Evolutionary conservation across 2,113 vertebrate genomes (phyloP), one percentile per base, ranked within the genome.

Genomic region (Pagrus major): DNA sequence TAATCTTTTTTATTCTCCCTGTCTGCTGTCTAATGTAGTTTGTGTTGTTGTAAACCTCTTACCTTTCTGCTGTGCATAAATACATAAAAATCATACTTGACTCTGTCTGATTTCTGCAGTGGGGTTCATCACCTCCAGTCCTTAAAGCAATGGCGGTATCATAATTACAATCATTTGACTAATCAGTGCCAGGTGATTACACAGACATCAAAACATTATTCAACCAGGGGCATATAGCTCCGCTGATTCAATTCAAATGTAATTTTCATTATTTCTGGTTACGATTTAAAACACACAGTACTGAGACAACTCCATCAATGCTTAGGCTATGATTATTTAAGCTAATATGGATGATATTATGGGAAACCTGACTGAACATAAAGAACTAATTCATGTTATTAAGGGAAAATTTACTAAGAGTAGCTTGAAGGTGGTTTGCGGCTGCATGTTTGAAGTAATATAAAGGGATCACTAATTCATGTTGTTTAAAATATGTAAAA

Each of bases 201-300:
- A 41, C 52, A 59, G 27, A 46, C 46, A 63, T 39, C 31, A 21
- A 46, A 23, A 75, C 44, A 66, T n/a, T 56, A 65, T 59, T 77
- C 39, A n/a, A 51, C 41, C 47, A 25, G 23, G 1, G 37, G 9
- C n/a, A 25, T 33, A 33, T 10, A 35, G 54, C 33, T 12, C 27
- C 1, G 7, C 11, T 49, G 23, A 58, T 35, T 71, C 25, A 29
- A 51, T 59, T 65, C 15, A 29, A 39, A 33, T 29, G n/a, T 12
- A 7, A 51, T 51, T 33, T 46, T 9, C 35, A 52, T 69, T 54
- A 61, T 72, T 69, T 55, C n/a, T 20, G 55, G 29, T 39, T n/a
- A 49, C 41, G 27, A 52, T 68, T 44, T 66, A 5, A 67, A 41
- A 39, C 52, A 56, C 9, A 39, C 41, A n/a, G 41, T 11, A 6